Evolutionary conservation across 2,797 vertebrate species (phyloP).

Genomic region (Ctenopoma kingsleyae): DNA sequence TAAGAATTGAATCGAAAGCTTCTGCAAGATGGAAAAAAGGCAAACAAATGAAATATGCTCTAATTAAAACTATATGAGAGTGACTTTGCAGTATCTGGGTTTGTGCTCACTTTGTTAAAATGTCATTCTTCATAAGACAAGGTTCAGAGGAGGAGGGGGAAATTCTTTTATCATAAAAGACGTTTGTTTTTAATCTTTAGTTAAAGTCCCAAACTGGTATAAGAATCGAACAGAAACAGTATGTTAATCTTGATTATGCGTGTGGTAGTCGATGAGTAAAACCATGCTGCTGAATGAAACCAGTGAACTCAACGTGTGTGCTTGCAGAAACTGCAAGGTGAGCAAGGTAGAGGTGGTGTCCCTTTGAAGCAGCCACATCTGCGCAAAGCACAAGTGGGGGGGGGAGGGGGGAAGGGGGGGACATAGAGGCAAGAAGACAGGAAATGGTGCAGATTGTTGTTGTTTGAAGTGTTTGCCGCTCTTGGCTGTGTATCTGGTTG

Average conservation of each 20-base stretch:
- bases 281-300: constrained; percentile 33
- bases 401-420: background rate
- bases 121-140: background rate
- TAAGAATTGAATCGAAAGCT: background rate
- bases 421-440: constrained; percentile 46
- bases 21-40: background rate
- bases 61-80: no score
- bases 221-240: constrained; percentile 11
- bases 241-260: constrained; percentile 7
- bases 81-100: background rate
- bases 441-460: constrained; percentile 64
- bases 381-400: constrained; percentile 32
- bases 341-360: constrained; percentile 46
- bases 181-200: constrained; percentile 8
- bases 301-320: constrained; percentile 19
- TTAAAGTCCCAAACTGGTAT: background rate
- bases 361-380: constrained; percentile 52
- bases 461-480: constrained; percentile 29
- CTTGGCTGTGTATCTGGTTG: constrained; percentile 1
- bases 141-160: background rate
- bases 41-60: background rate
- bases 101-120: background rate
- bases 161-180: background rate
- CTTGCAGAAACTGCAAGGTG: constrained; percentile 69
- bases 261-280: constrained; percentile 31